Conservation (phyloP, 2,888 invertebrate genomes). For the Mesorhabditis belari region DNA sequence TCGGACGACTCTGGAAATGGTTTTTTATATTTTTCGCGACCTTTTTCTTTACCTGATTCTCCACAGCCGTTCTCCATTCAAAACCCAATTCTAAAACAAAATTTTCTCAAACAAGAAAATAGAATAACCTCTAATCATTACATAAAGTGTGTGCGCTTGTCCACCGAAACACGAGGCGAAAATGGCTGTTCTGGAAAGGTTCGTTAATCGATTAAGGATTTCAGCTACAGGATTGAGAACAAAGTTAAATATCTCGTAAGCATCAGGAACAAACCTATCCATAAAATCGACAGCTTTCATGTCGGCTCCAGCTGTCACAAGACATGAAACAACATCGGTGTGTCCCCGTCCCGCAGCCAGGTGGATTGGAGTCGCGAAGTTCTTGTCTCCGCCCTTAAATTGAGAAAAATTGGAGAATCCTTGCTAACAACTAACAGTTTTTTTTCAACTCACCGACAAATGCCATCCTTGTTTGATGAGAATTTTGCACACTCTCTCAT, state of each 20-base stretch:
- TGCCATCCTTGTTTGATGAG: conserved; percentile 37
- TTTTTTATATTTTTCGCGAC: background rate
- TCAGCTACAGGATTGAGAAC: too few relatives aligned
- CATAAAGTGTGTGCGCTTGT: conserved; percentile 40
- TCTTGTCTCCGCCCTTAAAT: conserved; percentile 15
- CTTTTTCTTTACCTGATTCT: background rate
- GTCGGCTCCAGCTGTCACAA: conserved; percentile 28
- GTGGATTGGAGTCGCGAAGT: conserved; percentile 40
- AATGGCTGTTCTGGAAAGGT: conserved; percentile 38
- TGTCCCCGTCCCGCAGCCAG: conserved; percentile 44
- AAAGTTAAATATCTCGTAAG: too few relatives aligned
- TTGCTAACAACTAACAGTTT: background rate
- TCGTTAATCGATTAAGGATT: too few relatives aligned
- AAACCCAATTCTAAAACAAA: conserved; percentile 36
- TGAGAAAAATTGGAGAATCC: background rate
- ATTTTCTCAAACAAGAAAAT: too few relatives aligned
- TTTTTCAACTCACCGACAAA: conserved; percentile 11
- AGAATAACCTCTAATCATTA: conserved; percentile 44
- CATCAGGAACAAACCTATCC: conserved; percentile 14
- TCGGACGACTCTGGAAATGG: conserved; percentile 4
- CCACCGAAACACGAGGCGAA: conserved; percentile 50
- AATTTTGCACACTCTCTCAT: conserved; percentile 37
- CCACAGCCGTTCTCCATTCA: conserved; percentile 21
- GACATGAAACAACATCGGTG: conserved; percentile 29
- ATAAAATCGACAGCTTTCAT: conserved; percentile 25